Evolutionary conservation across 2,113 vertebrate species (phyloP).

Genomic region (Syrmaticus mikado): DNA sequence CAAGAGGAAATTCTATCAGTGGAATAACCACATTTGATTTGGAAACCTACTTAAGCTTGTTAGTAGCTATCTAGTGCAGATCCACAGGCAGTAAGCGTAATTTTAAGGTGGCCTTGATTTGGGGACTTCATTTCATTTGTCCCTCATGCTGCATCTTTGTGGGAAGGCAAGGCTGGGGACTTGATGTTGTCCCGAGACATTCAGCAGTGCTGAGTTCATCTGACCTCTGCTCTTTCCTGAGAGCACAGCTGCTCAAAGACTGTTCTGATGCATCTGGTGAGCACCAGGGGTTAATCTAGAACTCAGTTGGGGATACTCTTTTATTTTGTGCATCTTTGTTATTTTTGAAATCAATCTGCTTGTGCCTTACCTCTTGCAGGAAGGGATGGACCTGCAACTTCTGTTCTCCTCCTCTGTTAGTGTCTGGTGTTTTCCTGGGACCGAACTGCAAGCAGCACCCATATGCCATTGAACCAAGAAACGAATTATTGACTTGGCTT

Average conservation of each 20-base stretch:
- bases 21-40: not conserved
- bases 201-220: not conserved
- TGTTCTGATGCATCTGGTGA: not conserved
- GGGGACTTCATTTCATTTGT: not conserved
- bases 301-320: not conserved
- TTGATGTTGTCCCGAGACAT: not conserved
- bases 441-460: not conserved
- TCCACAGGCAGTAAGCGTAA: not conserved
- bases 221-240: not conserved
- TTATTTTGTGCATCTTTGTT: not conserved
- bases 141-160: not conserved
- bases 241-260: not conserved
- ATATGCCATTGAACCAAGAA: accelerated
- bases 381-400: not conserved
- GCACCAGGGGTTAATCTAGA: not conserved
- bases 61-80: not conserved
- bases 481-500: not conserved
- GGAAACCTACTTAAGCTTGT: not conserved
- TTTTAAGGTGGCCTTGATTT: not conserved
- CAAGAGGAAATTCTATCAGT: not conserved
- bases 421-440: not conserved
- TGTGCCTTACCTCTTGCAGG: not conserved
- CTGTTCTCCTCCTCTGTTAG: not conserved
- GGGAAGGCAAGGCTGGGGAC: not conserved
- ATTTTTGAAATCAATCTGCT: not conserved